These are phyloP conservation scores for Oncorhynchus masou DNA, from an alignment of 2,113 vertebrate species.

Conservation along the genomic window DNA sequence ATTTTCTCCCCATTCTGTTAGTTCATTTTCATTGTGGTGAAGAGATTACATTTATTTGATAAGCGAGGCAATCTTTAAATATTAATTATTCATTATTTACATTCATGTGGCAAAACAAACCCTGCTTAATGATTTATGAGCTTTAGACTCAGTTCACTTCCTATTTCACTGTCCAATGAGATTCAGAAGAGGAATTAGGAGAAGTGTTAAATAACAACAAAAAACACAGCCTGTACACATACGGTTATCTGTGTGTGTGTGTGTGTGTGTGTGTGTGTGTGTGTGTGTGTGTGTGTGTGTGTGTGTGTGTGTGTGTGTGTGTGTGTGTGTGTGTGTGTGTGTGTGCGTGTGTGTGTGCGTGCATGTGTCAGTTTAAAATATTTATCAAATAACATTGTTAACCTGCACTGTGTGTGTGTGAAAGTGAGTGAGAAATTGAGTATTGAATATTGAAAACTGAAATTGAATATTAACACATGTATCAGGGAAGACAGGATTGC, in stretches of 20 bases:
- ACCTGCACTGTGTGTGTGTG: neutral
- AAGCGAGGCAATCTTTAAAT: conserved; percentile 82
- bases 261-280: too few species aligned
- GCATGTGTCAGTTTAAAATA: too few species aligned
- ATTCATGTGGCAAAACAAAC: conserved; percentile 81
- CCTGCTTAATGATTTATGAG: conserved; percentile 81
- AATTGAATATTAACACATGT: too few species aligned
- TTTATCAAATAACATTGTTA: too few species aligned
- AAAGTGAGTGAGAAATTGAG: too few species aligned
- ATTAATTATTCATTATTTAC: conserved; percentile 86
- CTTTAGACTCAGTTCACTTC: conserved; percentile 73
- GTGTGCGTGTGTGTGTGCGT: neutral
- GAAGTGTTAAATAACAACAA: conserved; percentile 51
- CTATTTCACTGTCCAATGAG: conserved; percentile 72
- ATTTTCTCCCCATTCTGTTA: conserved; percentile 41
- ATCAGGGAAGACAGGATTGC: too few species aligned
- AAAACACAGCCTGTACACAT: too few species aligned
- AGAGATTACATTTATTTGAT: conserved; percentile 81
- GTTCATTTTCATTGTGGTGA: conserved; percentile 52
- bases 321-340: neutral
- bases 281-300: neutral
- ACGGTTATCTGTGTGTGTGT: too few species aligned
- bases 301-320: neutral
- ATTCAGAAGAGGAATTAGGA: conserved; percentile 49
- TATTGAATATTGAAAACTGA: too few species aligned